Base-by-base conservation (phyloP, 2,888 invertebrate species). In the Tetragonula carbonaria region DNA sequence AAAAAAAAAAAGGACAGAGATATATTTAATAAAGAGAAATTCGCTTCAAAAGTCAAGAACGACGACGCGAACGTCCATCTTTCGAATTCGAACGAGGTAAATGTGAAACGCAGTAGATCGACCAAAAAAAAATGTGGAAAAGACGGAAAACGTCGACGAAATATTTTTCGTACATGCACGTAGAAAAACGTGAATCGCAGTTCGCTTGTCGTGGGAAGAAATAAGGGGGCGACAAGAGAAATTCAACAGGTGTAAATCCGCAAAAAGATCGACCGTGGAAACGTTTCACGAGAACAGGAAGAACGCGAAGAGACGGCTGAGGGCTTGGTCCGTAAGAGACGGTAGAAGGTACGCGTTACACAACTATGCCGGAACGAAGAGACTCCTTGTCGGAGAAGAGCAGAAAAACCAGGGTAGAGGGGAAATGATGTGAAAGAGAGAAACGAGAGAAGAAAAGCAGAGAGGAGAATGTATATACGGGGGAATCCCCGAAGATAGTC, bases 201-300 rank as follows among this genome's bases (percentile, higher is more conserved):
- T 84, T 88, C n/a, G n/a, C 82, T 83, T 87, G 28, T 85, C 71
- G 88, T 78, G 84, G 85, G 85, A 87, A 88, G 86, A 90, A 91
- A 91, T 90, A 90, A 89, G 88, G 86, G 87, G 74, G 78, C 85
- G 88, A 88, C 89, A 80, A 90, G 89, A 91, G 89, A 91, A 91
- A 91, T 94, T 92, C 94, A 94, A 94, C 94, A 94, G 94, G 94
- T 94, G 94, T 91, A 94, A 93, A 93, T 93, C 91, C 90, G 91
- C 88, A 90, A 92, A 92, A 92, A 93, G 92, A 92, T 91, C 88
- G 92, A 91, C 88, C 90, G 90, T 86, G 86, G 89, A 90, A 92
- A 88, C 87, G 88, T 86, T 89, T 89, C 88, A 84, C 85, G 88
- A 85, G 88, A 87, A 82, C 74, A 88, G 90, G 87, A 87, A 88